A percentile compares a stretch with the other conserved stretches of the same genome.
phyloP scores from a whole-genome alignment of 2,888 invertebrate species.

The Deilephila porcellus region DNA sequence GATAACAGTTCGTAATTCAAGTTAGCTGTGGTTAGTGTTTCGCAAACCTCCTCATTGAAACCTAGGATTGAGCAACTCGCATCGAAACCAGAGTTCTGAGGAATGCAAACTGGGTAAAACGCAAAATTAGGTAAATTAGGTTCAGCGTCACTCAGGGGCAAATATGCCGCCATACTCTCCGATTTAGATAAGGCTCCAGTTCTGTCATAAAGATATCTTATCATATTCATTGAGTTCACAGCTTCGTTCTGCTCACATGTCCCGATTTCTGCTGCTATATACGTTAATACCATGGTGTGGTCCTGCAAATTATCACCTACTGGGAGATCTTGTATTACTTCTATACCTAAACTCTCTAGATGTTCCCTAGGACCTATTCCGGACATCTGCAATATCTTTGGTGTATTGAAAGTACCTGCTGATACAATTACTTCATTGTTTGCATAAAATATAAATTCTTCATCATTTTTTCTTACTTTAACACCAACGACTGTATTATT shows the following conservation, averaged over 20 bases:
- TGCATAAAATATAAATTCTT: slow-evolving; percentile 53
- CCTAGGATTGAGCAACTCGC: slow-evolving; percentile 56
- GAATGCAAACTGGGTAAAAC: slow-evolving; percentile 66
- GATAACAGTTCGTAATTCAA: slow-evolving; percentile 58
- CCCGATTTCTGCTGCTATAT: slow-evolving; percentile 60
- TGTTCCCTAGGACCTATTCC: slow-evolving; percentile 67
- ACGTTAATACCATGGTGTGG: slow-evolving; percentile 66
- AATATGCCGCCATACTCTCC: slow-evolving; percentile 63
- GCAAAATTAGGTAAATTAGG: slow-evolving; percentile 65
- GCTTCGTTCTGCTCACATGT: slow-evolving; percentile 54
- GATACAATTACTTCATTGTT: slow-evolving; percentile 66
- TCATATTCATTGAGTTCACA: slow-evolving; percentile 52
- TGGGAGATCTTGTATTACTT: slow-evolving; percentile 60
- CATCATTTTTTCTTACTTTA: slow-evolving; percentile 45
- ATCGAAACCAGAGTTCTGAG: slow-evolving; percentile 48
- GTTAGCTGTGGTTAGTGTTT: slow-evolving; percentile 51
- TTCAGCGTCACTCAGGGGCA: slow-evolving; percentile 47
- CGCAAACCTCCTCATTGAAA: slow-evolving; percentile 57
- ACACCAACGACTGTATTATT: slow-evolving; percentile 60
- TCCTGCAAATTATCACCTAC: slow-evolving; percentile 73
- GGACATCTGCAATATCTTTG: slow-evolving; percentile 69
- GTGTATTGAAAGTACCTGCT: slow-evolving; percentile 70
- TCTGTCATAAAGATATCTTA: slow-evolving; percentile 64
- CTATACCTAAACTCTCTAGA: slow-evolving; percentile 54
- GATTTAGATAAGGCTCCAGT: slow-evolving; percentile 57